Evolutionary conservation across 2,888 invertebrate species (phyloP), one percentile per base, ranked within the genome.

Genomic region (Netelia virgata): DNA sequence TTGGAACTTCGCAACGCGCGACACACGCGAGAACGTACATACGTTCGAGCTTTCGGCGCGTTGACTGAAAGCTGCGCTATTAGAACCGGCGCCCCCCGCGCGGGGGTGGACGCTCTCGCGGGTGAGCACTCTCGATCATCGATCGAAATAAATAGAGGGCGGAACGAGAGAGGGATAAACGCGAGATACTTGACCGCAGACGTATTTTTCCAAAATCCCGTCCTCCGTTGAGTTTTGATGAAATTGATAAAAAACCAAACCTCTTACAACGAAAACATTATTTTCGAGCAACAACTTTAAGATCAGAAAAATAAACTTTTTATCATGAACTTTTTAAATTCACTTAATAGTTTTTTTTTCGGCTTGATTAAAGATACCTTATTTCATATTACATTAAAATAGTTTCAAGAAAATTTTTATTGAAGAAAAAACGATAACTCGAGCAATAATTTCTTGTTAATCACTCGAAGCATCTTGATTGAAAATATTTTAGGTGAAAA

Each of bases 111-210:
- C 72, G 79, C 75, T 77, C 72, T 79, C 53, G n/a, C 18, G 59
- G 47, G 47, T 10, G 14, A 10, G 47, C 47, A 14, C 47, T 47
- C 84, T 82, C 70, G 82, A 84, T 84, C 84, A 84, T 84, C 84
- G 82, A 84, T 84, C 70, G 84, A 78, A 84, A 84, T 84, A 84
- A 81, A 82, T 78, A 74, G 81, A 76, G 74, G 55, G 50, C 63
- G 47, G 1, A 41, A 9, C 18, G 16, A 57, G 57, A 18, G 57
- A 57, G 57, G 16, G 36, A 57, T 68, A 77, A 18, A 23, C 11
- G 28, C 55, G 66, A 57, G 76, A 43, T 41, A n/a, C 55, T 41
- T 20, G 66, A 53, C 50, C 61, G 47, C 43, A 3, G 2, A 14
- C 3, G 11, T 14, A 10, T 14, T 47, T 11, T 47, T 47, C 3